Evolutionary conservation across 1,140 invertebrate species (phyloP).

Genomic region (Drosophila teissieri): DNA sequence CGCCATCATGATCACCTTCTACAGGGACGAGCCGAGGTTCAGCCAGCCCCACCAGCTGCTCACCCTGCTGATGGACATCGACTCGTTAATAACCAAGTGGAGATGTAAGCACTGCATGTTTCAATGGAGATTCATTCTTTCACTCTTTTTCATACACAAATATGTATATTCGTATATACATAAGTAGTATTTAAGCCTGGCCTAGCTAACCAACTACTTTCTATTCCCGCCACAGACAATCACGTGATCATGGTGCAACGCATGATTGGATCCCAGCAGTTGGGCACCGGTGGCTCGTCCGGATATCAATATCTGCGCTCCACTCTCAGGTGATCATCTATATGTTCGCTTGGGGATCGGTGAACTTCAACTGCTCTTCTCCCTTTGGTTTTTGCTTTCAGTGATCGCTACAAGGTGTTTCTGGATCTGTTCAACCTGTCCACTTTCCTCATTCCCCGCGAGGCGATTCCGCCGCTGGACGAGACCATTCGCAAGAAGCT

Average conservation of each 20-base stretch:
- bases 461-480: conserved; percentile 95
- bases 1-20: conserved; percentile 98
- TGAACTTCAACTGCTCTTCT: conserved; percentile 3
- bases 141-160: too few relatives aligned
- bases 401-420: conserved; percentile 99
- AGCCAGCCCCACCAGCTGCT: conserved; percentile 98
- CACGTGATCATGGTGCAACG: conserved; percentile 99
- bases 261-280: conserved; percentile 98
- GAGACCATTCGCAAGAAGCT: conserved; percentile 86
- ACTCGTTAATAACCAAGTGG: conserved; percentile 99
- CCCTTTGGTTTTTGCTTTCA: conserved; percentile 85
- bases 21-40: conserved; percentile 97
- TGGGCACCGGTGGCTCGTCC: conserved; percentile 98
- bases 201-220: conserved; percentile 6
- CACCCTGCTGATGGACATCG: conserved; percentile 97
- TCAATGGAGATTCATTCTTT: too few relatives aligned
- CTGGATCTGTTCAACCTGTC: conserved; percentile 98
- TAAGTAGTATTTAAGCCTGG: too few relatives aligned
- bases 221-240: conserved; percentile 90
- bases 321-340: conserved; percentile 93
- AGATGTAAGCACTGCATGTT: conserved; percentile 91
- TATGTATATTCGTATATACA: too few relatives aligned
- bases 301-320: conserved; percentile 99
- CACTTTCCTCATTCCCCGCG: conserved; percentile 96
- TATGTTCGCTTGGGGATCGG: too few relatives aligned